These are phyloP conservation scores for Pocillopora damicornis DNA, from an alignment of 64 coral and sea anemone genomes.

Conservation along the genomic window DNA sequence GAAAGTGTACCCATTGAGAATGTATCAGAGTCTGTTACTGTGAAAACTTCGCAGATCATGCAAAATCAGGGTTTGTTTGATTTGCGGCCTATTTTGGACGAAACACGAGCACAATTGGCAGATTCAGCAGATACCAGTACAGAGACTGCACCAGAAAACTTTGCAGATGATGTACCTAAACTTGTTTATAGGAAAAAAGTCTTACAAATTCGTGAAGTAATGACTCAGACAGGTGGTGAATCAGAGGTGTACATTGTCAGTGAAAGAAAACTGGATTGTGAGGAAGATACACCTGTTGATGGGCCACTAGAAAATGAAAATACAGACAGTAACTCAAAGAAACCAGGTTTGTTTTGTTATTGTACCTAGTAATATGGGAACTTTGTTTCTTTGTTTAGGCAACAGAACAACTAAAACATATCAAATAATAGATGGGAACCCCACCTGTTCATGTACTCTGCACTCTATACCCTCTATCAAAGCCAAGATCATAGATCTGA, in stretches of 20 bases:
- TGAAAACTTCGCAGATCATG: constrained; percentile 20
- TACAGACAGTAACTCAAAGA: background rate
- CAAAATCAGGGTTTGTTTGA: constrained; percentile 18
- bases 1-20: constrained; percentile 39
- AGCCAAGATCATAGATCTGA: too few relatives aligned
- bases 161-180: background rate
- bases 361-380: too few relatives aligned
- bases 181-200: constrained; percentile 1
- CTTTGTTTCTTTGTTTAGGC: too few relatives aligned
- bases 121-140: background rate
- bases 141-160: background rate
- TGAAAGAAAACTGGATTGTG: constrained; percentile 22
- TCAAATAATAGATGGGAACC: too few relatives aligned
- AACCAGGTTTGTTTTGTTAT: constrained; percentile 16
- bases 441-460: too few relatives aligned
- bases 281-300: background rate
- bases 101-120: background rate
- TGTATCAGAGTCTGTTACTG: constrained; percentile 32
- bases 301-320: background rate
- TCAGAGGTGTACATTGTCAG: constrained; percentile 11
- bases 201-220: constrained; percentile 8
- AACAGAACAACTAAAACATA: too few relatives aligned
- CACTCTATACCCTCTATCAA: too few relatives aligned
- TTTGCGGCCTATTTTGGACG: background rate
- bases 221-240: constrained; percentile 32